A percentile compares a stretch with the other conserved stretches of the same genome.
Conservation (phyloP, 2,113 vertebrate genomes). For the Monopterus albus region DNA sequence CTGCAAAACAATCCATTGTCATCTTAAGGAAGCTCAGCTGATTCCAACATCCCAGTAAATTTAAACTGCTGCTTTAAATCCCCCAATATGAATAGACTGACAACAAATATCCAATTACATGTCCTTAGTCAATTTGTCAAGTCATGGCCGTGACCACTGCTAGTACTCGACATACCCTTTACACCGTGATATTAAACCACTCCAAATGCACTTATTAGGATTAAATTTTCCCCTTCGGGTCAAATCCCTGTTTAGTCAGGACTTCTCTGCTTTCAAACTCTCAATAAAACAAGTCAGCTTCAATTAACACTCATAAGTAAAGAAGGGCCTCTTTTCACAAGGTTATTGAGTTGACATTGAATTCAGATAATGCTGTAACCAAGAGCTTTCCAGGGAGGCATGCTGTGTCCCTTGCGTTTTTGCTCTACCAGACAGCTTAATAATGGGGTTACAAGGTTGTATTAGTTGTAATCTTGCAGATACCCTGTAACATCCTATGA, state of each 20-base stretch:
- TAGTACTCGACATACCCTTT: conserved; percentile 30
- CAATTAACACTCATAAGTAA: conserved; percentile 31
- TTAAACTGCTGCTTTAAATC: conserved; percentile 20
- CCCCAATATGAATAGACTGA: conserved; percentile 22
- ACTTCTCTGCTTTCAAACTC: conserved; percentile 11
- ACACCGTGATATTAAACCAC: conserved; percentile 35
- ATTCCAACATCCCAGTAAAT: conserved; percentile 21
- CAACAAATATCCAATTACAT: conserved; percentile 59
- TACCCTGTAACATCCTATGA: conserved; percentile 5
- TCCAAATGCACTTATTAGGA: conserved; percentile 41
- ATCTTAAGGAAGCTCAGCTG: not conserved
- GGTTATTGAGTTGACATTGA: conserved; percentile 41
- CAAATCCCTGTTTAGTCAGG: conserved; percentile 48
- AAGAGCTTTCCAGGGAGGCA: not conserved
- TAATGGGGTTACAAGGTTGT: conserved; percentile 31
- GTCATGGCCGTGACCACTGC: conserved; percentile 12
- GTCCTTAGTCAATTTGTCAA: conserved; percentile 38
- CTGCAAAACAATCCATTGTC: conserved; percentile 32
- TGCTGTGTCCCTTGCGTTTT: conserved; percentile 22
- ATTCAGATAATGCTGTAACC: conserved; percentile 26
- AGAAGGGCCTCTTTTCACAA: conserved; percentile 31
- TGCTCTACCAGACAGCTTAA: not conserved
- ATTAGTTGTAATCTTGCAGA: conserved; percentile 14
- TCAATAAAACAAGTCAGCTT: conserved; percentile 38
- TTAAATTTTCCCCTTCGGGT: conserved; percentile 46